Percentiles rank a stretch among this genome's conserved stretches.
Evolutionary conservation across 2,113 vertebrate genomes (phyloP).

Genomic region (Pelodiscus sinensis): DNA sequence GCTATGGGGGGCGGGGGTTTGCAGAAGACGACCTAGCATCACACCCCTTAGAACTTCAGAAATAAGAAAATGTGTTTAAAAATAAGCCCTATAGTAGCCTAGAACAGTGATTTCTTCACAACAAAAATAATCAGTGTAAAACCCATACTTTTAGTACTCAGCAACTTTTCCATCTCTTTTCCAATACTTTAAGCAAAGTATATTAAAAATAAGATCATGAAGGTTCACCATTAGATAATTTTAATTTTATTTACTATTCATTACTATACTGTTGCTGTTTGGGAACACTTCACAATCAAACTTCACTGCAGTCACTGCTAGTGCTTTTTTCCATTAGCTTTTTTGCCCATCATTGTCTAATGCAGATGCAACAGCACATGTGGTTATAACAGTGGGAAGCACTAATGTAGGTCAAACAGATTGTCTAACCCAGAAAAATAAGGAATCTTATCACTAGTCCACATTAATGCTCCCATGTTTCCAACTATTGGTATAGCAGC

Average conservation of each 20-base stretch:
- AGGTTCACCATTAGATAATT: not conserved
- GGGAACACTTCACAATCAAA: not conserved
- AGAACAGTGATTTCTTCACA: not conserved
- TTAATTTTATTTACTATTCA: not conserved
- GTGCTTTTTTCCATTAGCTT: not conserved
- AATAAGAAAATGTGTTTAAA: not conserved
- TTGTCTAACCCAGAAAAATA: not conserved
- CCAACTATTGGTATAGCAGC: not conserved
- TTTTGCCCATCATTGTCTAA: not conserved
- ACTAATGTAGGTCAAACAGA: not conserved
- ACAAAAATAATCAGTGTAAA: not conserved
- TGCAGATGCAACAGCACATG: not conserved
- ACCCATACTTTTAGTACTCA: not conserved
- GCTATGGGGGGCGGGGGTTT: not conserved
- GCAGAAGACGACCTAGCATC: not conserved
- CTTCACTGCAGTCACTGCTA: not conserved
- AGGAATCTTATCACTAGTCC: slow-evolving; percentile 26
- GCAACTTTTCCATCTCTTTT: no score
- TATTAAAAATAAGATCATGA: not conserved
- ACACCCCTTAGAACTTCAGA: not conserved
- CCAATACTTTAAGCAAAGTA: no score
- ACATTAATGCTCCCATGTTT: not conserved
- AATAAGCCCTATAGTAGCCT: not conserved
- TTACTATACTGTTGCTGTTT: not conserved
- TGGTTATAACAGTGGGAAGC: not conserved